A percentile compares a stretch with the other conserved stretches of the same genome.
Evolutionary conservation across 2,113 vertebrate genomes (phyloP).

Genomic region (Chiloscyllium plagiosum): DNA sequence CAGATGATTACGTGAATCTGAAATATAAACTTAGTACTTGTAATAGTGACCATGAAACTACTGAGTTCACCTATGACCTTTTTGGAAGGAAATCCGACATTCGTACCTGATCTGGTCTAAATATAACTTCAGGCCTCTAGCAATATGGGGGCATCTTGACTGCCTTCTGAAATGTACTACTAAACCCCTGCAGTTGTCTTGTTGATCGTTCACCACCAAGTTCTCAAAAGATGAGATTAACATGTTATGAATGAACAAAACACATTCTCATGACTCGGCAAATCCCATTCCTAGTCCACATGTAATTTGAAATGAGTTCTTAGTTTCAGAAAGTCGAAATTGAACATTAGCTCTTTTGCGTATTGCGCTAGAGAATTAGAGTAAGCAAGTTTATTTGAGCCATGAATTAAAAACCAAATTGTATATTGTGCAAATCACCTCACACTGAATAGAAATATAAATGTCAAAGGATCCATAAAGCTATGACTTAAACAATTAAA

Average conservation of each 20-base stretch:
- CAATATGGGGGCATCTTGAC: neutral
- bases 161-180: neutral
- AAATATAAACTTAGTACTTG: neutral
- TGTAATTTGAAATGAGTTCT: neutral
- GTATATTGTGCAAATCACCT: neutral
- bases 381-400: neutral
- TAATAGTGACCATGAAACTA: neutral
- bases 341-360: neutral
- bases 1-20: neutral
- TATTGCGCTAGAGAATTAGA: neutral
- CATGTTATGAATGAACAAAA: neutral
- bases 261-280: neutral
- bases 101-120: neutral
- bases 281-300: neutral
- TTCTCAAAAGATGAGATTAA: neutral
- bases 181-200: neutral
- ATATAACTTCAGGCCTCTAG: neutral
- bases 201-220: neutral
- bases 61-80: neutral
- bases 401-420: neutral
- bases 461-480: neutral
- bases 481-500: neutral
- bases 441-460: neutral
- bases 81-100: neutral
- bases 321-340: neutral